These are phyloP conservation scores for Regulus satrapa DNA, from an alignment of 2,113 vertebrate genomes.

Conservation along the genomic window DNA sequence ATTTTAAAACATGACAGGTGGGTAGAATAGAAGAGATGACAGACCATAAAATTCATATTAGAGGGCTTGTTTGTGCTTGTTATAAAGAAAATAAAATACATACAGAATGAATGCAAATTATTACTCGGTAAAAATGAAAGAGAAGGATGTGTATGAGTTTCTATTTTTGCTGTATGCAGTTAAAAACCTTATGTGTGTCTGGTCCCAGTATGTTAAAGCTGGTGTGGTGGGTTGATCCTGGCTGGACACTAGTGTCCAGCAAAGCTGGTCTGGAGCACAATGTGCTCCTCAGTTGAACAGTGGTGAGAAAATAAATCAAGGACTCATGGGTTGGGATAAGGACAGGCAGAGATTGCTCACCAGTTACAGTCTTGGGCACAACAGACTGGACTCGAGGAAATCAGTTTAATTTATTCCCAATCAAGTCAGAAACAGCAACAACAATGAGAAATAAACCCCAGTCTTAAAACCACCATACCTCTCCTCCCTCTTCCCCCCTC, in stretches of 20 bases:
- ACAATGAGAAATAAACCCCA: neutral
- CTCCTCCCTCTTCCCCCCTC: rapidly evolving
- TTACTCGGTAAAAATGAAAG: neutral
- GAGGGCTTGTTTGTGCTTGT: neutral
- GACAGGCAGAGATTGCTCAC: neutral
- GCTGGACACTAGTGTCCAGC: neutral
- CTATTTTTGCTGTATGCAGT: neutral
- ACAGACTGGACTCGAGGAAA: rapidly evolving
- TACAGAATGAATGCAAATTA: neutral
- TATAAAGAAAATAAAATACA: neutral
- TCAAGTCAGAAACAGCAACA: neutral
- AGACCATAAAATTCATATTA: neutral
- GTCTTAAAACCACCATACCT: neutral
- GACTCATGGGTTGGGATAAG: rapidly evolving
- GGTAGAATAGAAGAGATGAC: neutral
- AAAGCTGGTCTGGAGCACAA: neutral
- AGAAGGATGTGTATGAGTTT: neutral
- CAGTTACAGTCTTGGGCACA: neutral
- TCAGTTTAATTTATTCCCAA: neutral
- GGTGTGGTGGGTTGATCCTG: neutral
- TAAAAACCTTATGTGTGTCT: neutral
- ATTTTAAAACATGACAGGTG: neutral
- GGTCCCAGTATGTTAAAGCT: neutral
- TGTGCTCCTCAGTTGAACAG: neutral
- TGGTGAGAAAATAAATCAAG: neutral